Evolutionary conservation across 2,113 vertebrate genomes (phyloP).

Genomic region (Crypturellus undulatus): DNA sequence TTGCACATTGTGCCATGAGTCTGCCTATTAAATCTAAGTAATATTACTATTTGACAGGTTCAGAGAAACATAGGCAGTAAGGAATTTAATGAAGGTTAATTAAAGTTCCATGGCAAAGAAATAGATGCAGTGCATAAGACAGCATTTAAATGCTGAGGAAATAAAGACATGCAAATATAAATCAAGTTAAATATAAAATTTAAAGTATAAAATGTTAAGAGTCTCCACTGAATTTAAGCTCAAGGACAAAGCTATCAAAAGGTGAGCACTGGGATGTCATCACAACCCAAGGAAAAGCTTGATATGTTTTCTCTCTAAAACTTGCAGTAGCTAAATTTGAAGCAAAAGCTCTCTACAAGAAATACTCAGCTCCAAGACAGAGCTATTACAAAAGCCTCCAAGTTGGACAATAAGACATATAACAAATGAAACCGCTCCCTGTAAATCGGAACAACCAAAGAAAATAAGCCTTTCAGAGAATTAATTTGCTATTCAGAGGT

Average conservation of each 20-base stretch:
- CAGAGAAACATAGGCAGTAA: neutral
- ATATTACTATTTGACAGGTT: neutral
- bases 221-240: neutral
- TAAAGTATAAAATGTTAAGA: neutral
- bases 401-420: slow-evolving; percentile 5
- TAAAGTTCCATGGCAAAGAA: neutral
- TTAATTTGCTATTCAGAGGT: neutral
- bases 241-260: neutral
- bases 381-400: neutral
- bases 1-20: neutral
- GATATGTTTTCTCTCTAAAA: neutral
- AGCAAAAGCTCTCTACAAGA: neutral
- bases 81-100: neutral
- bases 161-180: neutral
- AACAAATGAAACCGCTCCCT: slow-evolving; percentile 24
- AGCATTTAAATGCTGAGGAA: neutral
- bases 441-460: neutral
- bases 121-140: neutral
- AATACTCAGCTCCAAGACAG: neutral
- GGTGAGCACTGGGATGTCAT: neutral
- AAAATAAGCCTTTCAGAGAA: neutral
- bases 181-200: neutral
- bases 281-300: neutral
- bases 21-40: neutral
- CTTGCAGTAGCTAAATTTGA: neutral